A percentile compares a stretch with the other conserved stretches of the same genome.
phyloP scores from a whole-genome alignment of 23 tunicate genomes.

The Corella eumyota region DNA sequence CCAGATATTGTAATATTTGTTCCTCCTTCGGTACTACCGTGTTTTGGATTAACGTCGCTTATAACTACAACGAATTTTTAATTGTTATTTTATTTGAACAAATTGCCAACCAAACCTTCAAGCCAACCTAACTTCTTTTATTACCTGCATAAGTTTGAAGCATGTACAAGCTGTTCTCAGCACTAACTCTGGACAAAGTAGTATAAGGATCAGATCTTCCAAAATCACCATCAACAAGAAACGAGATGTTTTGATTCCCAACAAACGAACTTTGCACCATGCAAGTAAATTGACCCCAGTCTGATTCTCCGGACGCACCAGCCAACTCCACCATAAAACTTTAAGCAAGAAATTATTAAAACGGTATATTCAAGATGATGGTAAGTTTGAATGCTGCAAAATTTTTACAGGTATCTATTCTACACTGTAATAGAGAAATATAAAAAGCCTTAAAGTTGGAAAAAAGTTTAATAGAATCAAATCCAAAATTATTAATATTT shows the following conservation, averaged over 20 bases:
- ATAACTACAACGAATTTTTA: too few species aligned
- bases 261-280: constrained; percentile 10
- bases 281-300: constrained; percentile 21
- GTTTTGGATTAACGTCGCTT: constrained; percentile 47
- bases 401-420: too few species aligned
- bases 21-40: constrained; percentile 56
- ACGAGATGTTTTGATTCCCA: constrained; percentile 56
- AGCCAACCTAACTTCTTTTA: too few species aligned
- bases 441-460: too few species aligned
- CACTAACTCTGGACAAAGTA: constrained; percentile 9
- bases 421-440: too few species aligned
- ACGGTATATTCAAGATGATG: too few species aligned
- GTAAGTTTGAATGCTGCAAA: too few species aligned
- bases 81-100: too few species aligned
- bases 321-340: not conserved
- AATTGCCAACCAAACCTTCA: too few species aligned
- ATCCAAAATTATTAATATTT: too few species aligned
- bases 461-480: too few species aligned
- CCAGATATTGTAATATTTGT: constrained; percentile 39
- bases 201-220: constrained; percentile 29
- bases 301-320: constrained; percentile 1
- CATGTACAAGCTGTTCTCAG: constrained; percentile 46
- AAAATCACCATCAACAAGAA: constrained; percentile 35
- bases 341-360: not conserved
- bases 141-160: constrained; percentile 82